Evolutionary conservation across 1,140 invertebrate genomes (phyloP).

Genomic region (Heliconius himera): DNA sequence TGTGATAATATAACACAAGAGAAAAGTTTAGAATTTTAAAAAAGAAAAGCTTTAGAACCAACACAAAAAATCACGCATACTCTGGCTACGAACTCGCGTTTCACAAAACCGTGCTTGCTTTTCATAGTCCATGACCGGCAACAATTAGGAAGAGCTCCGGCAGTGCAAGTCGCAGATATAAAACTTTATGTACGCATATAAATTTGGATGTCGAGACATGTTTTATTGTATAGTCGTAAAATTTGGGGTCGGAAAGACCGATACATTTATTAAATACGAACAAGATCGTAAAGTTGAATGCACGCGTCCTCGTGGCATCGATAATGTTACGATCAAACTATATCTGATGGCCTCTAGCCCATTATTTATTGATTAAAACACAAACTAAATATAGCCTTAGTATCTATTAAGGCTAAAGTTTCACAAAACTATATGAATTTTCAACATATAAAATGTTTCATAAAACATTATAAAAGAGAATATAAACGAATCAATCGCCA

Average conservation of each 20-base stretch:
- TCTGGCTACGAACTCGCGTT: constrained; percentile 36
- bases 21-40: neutral
- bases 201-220: constrained; percentile 81
- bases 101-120: constrained; percentile 50
- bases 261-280: constrained; percentile 81
- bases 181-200: constrained; percentile 81
- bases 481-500: constrained; percentile 15
- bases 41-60: neutral
- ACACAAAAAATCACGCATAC: neutral
- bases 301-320: constrained; percentile 73
- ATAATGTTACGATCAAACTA: constrained; percentile 71
- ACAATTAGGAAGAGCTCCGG: constrained; percentile 74
- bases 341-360: constrained; percentile 44
- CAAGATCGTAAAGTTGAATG: constrained; percentile 76
- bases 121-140: constrained; percentile 72
- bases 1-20: neutral
- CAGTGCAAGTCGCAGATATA: constrained; percentile 78
- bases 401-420: neutral
- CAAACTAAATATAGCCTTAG: neutral
- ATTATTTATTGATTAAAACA: constrained; percentile 40
- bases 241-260: constrained; percentile 78
- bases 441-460: neutral
- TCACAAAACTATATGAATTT: neutral
- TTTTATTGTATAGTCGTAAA: constrained; percentile 80
- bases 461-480: neutral